Conservation (phyloP, 2,797 vertebrate species). For the Tolypeutes matacus region DNA sequence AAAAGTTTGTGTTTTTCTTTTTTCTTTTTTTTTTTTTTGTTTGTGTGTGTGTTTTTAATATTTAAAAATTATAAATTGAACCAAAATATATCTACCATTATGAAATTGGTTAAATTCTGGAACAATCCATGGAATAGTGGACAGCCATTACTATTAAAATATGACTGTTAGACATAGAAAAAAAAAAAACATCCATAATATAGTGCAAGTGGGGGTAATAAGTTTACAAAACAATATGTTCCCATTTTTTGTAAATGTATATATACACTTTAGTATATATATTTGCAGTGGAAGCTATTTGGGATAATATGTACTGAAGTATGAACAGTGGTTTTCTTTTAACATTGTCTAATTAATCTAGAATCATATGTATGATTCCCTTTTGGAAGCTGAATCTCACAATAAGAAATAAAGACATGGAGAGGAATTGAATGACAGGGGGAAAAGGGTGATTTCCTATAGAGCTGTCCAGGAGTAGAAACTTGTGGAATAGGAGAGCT, state of each 20-base stretch:
- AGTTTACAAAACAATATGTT: background rate
- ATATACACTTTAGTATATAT: background rate
- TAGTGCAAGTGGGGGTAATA: background rate
- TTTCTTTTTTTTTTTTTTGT: too few relatives aligned
- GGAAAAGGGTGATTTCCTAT: slow-evolving; percentile 2
- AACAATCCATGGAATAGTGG: background rate
- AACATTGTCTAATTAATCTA: background rate
- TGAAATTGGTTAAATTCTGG: slow-evolving; percentile 45
- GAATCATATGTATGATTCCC: background rate
- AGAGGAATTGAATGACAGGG: background rate
- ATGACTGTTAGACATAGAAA: background rate
- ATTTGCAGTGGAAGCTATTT: background rate
- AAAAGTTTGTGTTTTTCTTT: background rate
- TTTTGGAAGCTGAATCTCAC: slow-evolving; percentile 53
- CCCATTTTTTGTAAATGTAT: background rate
- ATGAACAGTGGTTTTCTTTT: slow-evolving; percentile 15
- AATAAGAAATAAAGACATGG: background rate
- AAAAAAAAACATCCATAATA: slow-evolving; percentile 1
- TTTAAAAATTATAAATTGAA: background rate
- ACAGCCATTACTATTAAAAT: background rate
- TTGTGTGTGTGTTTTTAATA: background rate
- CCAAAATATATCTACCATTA: background rate
- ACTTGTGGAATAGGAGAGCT: background rate
- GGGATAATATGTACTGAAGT: background rate
- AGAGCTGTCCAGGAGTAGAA: background rate